A percentile compares a stretch with the other conserved stretches of the same genome.
These are phyloP conservation scores for Horisme vitalbata DNA, from an alignment of 2,888 invertebrate genomes.

Conservation along the genomic window DNA sequence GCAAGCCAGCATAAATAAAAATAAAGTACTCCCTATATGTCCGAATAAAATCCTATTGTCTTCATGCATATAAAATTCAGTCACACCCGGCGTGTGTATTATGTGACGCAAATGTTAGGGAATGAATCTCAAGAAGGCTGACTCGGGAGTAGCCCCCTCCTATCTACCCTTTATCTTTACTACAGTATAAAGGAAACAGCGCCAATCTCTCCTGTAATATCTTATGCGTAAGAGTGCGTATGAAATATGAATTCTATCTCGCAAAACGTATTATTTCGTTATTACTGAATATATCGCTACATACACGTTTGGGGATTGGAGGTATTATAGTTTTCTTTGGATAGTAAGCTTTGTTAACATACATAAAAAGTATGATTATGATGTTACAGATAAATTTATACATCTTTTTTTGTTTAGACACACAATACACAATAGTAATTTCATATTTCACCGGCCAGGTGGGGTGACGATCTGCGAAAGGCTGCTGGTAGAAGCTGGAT, in stretches of 20 bases:
- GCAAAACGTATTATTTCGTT: constrained; percentile 79
- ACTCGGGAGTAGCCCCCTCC: constrained; percentile 58
- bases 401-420: too few relatives aligned
- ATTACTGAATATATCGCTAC: constrained; percentile 75
- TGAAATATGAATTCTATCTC: constrained; percentile 81
- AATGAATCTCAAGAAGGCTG: constrained; percentile 64
- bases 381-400: too few relatives aligned
- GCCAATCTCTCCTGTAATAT: constrained; percentile 68
- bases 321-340: constrained; percentile 57
- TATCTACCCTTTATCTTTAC: constrained; percentile 74
- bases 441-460: too few relatives aligned
- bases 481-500: too few relatives aligned
- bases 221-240: constrained; percentile 74
- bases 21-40: constrained; percentile 55
- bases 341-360: constrained; percentile 49
- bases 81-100: constrained; percentile 63
- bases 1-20: constrained; percentile 41
- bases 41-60: constrained; percentile 64
- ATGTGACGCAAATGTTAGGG: constrained; percentile 66
- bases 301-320: constrained; percentile 61
- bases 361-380: constrained; percentile 28
- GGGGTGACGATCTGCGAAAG: too few relatives aligned
- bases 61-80: constrained; percentile 71
- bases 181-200: constrained; percentile 70
- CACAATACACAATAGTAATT: too few relatives aligned